Evolutionary conservation across 92 coral and sea anemone species (phyloP).

Genomic region (Chrysogorgia sp.): DNA sequence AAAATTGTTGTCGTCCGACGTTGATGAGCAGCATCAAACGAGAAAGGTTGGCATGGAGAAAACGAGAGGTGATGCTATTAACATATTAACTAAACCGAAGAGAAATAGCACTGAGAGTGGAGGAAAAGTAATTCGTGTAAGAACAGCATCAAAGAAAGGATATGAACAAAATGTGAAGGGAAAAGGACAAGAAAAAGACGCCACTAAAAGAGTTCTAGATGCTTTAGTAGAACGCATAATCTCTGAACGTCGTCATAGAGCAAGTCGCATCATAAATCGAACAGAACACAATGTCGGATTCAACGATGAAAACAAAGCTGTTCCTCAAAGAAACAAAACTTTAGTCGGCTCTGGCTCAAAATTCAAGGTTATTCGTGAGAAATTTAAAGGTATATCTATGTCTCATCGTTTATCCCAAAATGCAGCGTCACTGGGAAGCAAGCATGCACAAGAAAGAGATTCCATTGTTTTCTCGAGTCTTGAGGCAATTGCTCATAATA

Average conservation of each 20-base stretch:
- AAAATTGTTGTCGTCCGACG: background rate
- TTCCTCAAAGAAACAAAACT: background rate
- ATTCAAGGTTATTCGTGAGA: background rate
- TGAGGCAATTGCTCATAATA: constrained; percentile 31
- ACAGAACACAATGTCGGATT: background rate
- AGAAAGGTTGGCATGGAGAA: background rate
- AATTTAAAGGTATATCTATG: background rate
- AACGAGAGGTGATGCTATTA: background rate
- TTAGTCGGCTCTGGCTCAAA: background rate
- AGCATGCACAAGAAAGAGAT: background rate
- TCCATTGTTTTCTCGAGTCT: constrained; percentile 25
- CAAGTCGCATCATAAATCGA: background rate
- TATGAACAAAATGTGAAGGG: background rate
- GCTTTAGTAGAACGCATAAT: constrained; percentile 20
- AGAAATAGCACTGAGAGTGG: background rate
- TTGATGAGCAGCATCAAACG: background rate
- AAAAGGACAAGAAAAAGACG: background rate
- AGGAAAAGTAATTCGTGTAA: background rate
- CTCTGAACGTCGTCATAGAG: background rate
- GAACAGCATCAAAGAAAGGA: background rate
- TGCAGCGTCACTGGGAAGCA: background rate
- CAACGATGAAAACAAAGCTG: background rate
- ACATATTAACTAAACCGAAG: background rate
- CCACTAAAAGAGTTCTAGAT: constrained; percentile 8
- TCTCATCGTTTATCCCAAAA: background rate